phyloP scores from a whole-genome alignment of 2,113 vertebrate genomes.

The Quiscalus mexicanus region DNA sequence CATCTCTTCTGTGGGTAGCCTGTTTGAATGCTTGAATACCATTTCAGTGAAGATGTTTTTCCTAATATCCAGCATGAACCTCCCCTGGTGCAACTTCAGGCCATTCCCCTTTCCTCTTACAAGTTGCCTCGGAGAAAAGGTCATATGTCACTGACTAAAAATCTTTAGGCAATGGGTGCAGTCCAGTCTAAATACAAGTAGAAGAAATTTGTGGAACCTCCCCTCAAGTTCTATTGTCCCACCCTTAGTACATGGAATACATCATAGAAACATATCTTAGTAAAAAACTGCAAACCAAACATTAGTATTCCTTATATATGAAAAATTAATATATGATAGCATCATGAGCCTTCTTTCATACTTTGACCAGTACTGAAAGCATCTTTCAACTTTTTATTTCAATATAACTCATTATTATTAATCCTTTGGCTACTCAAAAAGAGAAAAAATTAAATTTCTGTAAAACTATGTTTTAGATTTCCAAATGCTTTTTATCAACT shows the following conservation, averaged over 20 bases:
- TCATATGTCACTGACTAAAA: not conserved
- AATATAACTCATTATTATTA: not conserved
- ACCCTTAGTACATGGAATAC: not conserved
- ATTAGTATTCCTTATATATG: not conserved
- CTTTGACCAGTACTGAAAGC: not conserved
- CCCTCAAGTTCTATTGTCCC: not conserved
- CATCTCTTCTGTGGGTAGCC: fast-evolving
- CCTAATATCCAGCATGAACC: not conserved
- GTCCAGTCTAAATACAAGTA: not conserved
- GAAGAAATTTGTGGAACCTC: not conserved
- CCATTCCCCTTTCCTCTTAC: not conserved
- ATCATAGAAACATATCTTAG: not conserved
- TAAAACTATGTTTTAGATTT: not conserved
- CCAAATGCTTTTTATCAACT: not conserved
- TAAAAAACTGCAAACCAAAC: not conserved
- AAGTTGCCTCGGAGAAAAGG: not conserved
- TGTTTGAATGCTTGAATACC: not conserved
- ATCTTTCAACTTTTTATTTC: not conserved
- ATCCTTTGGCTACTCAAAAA: not conserved
- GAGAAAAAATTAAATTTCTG: not conserved
- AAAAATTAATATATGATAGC: not conserved
- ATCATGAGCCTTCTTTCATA: not conserved
- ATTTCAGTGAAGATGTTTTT: not conserved
- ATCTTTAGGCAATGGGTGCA: not conserved
- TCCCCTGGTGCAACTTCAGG: not conserved